phyloP scores from a whole-genome alignment of 2,113 vertebrate species.

The Loxodonta africana region DNA sequence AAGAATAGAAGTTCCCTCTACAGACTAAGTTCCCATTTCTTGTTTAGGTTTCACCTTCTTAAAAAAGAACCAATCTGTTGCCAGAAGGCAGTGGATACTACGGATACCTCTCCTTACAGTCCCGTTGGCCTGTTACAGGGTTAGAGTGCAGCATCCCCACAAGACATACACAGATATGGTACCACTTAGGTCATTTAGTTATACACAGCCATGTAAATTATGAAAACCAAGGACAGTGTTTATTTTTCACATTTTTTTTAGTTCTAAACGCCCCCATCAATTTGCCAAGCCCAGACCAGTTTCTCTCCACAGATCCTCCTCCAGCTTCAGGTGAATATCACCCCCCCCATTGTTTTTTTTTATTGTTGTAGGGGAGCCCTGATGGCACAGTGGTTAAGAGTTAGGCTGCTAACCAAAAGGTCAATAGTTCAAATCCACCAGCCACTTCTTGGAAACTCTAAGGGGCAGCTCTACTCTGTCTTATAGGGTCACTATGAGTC shows the following conservation, averaged over 20 bases:
- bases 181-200: neutral
- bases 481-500: too few species aligned
- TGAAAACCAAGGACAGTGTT: neutral
- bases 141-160: neutral
- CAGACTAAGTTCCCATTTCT: constrained; percentile 32
- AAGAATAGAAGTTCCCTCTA: neutral
- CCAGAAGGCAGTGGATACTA: neutral
- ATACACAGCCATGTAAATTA: neutral
- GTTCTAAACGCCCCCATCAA: neutral
- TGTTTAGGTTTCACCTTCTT: constrained; percentile 65
- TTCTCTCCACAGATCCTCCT: neutral
- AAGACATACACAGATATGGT: neutral
- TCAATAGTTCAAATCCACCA: too few species aligned
- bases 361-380: too few species aligned
- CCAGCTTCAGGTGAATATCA: neutral
- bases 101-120: neutral
- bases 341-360: neutral
- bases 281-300: neutral
- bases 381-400: too few species aligned
- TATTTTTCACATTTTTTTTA: constrained; percentile 17
- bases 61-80: neutral
- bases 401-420: too few species aligned
- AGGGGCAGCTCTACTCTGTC: too few species aligned
- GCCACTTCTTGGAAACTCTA: too few species aligned
- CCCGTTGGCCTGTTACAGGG: neutral